phyloP scores from a whole-genome alignment of 2,888 invertebrate genomes.

The Megaustenia siamemsis region DNA sequence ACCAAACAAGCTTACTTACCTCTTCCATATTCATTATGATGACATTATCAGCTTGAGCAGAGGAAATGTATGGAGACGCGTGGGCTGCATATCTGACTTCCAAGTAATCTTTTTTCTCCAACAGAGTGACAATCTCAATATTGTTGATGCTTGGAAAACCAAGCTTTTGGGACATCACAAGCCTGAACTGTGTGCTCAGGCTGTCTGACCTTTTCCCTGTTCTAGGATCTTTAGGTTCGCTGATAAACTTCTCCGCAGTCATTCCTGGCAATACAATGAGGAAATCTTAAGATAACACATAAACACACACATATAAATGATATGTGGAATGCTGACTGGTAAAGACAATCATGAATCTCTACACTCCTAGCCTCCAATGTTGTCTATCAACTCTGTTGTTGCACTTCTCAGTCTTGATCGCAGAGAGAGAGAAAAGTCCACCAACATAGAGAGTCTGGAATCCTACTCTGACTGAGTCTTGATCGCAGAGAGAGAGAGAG shows the following conservation, averaged over 20 bases:
- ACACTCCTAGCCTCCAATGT: too few relatives aligned
- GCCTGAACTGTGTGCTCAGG: conserved; percentile 90
- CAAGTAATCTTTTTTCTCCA: conserved; percentile 88
- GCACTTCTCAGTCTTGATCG: too few relatives aligned
- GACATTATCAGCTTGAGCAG: conserved; percentile 95
- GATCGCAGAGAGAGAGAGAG: too few relatives aligned
- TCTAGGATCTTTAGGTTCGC: conserved; percentile 58
- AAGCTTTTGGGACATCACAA: conserved; percentile 92
- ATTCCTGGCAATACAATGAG: conserved; percentile 83
- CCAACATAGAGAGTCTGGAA: too few relatives aligned
- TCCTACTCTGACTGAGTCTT: too few relatives aligned
- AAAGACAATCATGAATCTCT: too few relatives aligned
- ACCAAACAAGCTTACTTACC: too few relatives aligned
- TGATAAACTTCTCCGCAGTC: conserved; percentile 96
- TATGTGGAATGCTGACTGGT: too few relatives aligned
- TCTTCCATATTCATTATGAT: conserved; percentile 81
- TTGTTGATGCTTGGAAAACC: conserved; percentile 88
- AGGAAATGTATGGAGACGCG: conserved; percentile 96
- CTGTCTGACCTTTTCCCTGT: conserved; percentile 44
- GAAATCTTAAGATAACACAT: too few relatives aligned
- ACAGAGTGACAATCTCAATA: conserved; percentile 98
- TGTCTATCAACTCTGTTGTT: too few relatives aligned
- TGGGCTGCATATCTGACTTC: conserved; percentile 96
- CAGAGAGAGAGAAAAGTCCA: too few relatives aligned
- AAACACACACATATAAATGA: too few relatives aligned